Evolutionary conservation across 2,797 vertebrate species (phyloP), one percentile per base, ranked within the genome.

Genomic region (Paramormyrops hopkinsi): DNA sequence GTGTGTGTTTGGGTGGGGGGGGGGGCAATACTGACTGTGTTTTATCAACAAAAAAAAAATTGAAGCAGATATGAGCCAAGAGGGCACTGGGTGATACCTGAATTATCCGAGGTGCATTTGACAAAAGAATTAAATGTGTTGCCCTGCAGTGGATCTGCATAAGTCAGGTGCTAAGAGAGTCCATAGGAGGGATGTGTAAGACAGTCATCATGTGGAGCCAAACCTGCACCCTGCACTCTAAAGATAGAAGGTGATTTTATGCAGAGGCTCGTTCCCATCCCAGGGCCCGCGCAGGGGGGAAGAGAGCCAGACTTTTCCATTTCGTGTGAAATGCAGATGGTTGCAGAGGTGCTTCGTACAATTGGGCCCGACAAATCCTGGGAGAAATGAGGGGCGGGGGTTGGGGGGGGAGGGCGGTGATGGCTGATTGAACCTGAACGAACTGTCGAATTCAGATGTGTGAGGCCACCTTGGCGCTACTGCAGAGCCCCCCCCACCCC

Each of bases 371-470:
- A 56, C 85, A 89, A 62, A 53, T 62, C 25, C 46, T 44, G 65
- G 84, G 37, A 82, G 33, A 46, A 46, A 37, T 7, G 56, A 3
- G 56, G n/a, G 56, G 76, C 0, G 37, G 33, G 14, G 73, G 1
- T 17, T 41, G 33, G 37, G 73, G 50, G 9, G 48, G 8, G 33
- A 2, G 59, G 89, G 33, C 0, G 11, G 37, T 48, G 84, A 76
- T 54, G 50, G 50, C 62, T 89, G 65, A 46, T 87, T 89, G 84
- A 79, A 79, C 48, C 62, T 46, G 48, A 82, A n/a, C 50, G 22
- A 29, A 37, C 37, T 33, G n/a, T 88, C 69, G 51, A 54, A 90
- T 83, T 90, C 86, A 90, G 33, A 82, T 76, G 86, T 41, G 82
- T 62, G 86, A 33, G 51, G 53, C 69, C 14, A 9, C n/a, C 65